phyloP scores from a whole-genome alignment of 2,888 invertebrate genomes.

The Aradus depressus region DNA sequence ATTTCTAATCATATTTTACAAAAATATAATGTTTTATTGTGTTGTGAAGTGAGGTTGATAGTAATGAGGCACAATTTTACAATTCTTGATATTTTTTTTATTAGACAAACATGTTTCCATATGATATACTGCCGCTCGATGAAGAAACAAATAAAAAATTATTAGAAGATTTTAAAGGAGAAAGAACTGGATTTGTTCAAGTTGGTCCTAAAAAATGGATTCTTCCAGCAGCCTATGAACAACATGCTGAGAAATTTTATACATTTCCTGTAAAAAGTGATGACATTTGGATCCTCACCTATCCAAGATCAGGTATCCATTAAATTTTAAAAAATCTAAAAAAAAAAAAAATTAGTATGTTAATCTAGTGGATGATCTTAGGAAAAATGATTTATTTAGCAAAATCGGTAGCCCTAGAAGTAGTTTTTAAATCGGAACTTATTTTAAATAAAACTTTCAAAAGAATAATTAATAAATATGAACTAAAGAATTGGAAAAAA shows the following conservation, averaged over 20 bases:
- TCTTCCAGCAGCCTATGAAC: conserved; percentile 53
- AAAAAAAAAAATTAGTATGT: conserved; percentile 1
- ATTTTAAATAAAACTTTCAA: too few relatives aligned
- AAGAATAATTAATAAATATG: too few relatives aligned
- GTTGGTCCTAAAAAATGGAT: conserved; percentile 65
- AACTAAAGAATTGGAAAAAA: too few relatives aligned
- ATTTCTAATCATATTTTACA: too few relatives aligned
- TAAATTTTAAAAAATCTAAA: background rate
- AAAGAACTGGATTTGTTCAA: conserved; percentile 47
- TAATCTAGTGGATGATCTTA: too few relatives aligned
- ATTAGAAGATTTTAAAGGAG: conserved; percentile 48
- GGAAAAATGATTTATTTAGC: too few relatives aligned
- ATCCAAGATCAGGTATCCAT: conserved; percentile 54
- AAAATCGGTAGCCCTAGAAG: too few relatives aligned
- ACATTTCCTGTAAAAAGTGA: conserved; percentile 55
- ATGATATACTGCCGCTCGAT: conserved; percentile 25
- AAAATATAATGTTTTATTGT: too few relatives aligned
- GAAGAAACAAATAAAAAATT: conserved; percentile 19
- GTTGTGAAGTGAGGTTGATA: too few relatives aligned
- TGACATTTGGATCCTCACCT: conserved; percentile 64
- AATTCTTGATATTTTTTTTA: background rate
- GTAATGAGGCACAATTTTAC: too few relatives aligned
- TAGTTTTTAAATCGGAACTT: too few relatives aligned
- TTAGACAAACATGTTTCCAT: conserved; percentile 22
- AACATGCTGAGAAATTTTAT: conserved; percentile 47